Evolutionary conservation across 2,113 vertebrate species (phyloP).

Genomic region (Gorilla gorilla): DNA sequence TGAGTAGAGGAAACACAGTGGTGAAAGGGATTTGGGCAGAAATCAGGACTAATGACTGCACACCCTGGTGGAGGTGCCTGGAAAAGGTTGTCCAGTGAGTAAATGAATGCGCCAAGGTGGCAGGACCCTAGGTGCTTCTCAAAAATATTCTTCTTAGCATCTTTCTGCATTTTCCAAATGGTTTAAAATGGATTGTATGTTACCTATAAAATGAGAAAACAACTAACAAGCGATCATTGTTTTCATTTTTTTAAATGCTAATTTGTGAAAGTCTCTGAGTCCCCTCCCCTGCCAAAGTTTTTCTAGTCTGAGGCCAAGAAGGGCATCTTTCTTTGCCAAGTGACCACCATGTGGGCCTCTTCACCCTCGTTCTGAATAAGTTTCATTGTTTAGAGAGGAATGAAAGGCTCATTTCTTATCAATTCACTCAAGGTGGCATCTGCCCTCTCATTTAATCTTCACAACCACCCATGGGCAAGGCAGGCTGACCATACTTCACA

Average conservation of each 20-base stretch:
- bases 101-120: rapidly evolving
- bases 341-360: background rate
- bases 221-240: background rate
- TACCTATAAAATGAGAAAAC: background rate
- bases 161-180: background rate
- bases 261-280: background rate
- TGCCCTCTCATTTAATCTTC: background rate
- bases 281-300: background rate
- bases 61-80: background rate
- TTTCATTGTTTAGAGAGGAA: background rate
- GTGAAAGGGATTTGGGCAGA: background rate
- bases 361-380: background rate
- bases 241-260: background rate
- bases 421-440: background rate
- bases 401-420: background rate
- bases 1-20: background rate
- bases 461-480: background rate
- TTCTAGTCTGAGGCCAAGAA: background rate
- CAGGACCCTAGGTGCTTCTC: background rate
- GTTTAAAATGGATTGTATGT: background rate
- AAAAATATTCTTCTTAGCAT: background rate
- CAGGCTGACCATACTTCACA: background rate
- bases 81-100: background rate
- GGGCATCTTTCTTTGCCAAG: background rate
- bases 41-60: background rate